Conservation (phyloP, 2,113 vertebrate species). For the Tenrec ecaudatus region DNA sequence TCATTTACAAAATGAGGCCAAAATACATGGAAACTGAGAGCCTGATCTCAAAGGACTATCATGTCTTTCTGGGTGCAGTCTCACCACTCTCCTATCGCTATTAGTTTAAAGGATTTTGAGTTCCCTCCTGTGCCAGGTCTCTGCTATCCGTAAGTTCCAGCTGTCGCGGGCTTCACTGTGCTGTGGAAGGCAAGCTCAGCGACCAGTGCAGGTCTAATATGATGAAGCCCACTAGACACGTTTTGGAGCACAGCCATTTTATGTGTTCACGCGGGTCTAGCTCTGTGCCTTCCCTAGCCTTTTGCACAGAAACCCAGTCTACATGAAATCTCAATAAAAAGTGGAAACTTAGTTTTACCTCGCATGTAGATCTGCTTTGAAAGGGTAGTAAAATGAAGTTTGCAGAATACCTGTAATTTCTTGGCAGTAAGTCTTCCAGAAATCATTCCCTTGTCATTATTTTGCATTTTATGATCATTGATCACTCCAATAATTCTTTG, state of each 20-base stretch:
- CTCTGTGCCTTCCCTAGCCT: background rate
- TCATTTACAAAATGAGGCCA: background rate
- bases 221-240: background rate
- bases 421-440: slow-evolving; percentile 96
- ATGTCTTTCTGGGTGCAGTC: background rate
- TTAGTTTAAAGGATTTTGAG: background rate
- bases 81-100: background rate
- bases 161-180: background rate
- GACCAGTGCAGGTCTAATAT: background rate
- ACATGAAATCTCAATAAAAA: slow-evolving; percentile 25
- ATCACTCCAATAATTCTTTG: slow-evolving; percentile 95
- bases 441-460: slow-evolving; percentile 92
- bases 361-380: background rate
- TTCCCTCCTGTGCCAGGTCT: background rate
- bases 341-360: background rate
- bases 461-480: slow-evolving; percentile 94
- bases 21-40: background rate
- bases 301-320: background rate
- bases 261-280: background rate
- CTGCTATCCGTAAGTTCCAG: background rate
- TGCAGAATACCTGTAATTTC: slow-evolving; percentile 93
- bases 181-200: background rate
- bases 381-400: slow-evolving; percentile 15
- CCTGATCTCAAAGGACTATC: background rate
- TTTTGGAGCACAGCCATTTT: background rate